These are phyloP conservation scores for Engystomops pustulosus DNA, from an alignment of 2,113 vertebrate genomes.

Conservation along the genomic window DNA sequence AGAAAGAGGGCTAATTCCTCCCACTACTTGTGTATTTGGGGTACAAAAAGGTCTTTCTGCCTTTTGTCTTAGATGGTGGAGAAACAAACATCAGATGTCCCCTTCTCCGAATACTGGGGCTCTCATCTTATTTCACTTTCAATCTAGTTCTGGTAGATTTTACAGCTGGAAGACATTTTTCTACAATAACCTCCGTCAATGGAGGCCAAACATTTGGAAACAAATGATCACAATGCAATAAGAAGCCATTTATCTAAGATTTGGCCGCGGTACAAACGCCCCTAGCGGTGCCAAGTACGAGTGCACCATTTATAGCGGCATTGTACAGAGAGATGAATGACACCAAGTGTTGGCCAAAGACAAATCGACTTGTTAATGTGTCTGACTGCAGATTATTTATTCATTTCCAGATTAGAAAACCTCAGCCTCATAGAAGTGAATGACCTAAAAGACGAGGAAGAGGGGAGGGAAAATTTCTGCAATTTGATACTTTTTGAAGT, in stretches of 20 bases:
- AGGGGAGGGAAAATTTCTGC: background rate
- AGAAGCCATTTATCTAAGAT: constrained; percentile 33
- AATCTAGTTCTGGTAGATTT: background rate
- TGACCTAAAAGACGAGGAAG: background rate
- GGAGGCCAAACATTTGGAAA: constrained; percentile 12
- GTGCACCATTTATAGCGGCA: constrained; percentile 27
- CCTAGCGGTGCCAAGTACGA: constrained; percentile 24
- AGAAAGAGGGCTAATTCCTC: too few relatives aligned
- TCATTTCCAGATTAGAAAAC: background rate
- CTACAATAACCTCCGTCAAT: constrained; percentile 8
- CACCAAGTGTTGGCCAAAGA: constrained; percentile 33
- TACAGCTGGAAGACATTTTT: constrained; percentile 16
- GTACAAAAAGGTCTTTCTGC: background rate
- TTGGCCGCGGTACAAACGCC: constrained; percentile 17
- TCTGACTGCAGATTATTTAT: constrained; percentile 31
- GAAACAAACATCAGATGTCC: background rate
- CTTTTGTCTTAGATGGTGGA: background rate
- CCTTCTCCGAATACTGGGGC: background rate
- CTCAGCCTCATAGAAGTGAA: background rate
- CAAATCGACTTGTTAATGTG: constrained; percentile 26
- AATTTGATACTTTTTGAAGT: background rate
- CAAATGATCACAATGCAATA: constrained; percentile 39
- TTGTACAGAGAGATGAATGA: constrained; percentile 33
- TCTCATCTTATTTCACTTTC: constrained; percentile 5
- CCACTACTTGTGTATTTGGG: background rate